Percentiles rank a stretch among this genome's conserved stretches.
Conservation (phyloP, 2,113 vertebrate genomes). For the Anguilla rostrata region DNA sequence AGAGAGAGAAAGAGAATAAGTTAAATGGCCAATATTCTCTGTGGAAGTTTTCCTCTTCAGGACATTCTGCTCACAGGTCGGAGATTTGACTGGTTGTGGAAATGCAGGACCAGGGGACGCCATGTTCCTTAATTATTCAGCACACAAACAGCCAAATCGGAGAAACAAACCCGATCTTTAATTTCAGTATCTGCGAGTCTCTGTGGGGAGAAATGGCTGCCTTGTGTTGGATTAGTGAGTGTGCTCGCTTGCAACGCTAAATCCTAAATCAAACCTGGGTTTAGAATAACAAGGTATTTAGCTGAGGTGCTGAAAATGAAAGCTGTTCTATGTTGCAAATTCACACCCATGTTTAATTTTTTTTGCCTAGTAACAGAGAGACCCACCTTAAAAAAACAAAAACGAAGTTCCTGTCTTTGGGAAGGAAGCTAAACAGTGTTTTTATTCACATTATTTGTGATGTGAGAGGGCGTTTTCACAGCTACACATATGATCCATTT, state of each 20-base stretch:
- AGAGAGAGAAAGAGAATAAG: not conserved
- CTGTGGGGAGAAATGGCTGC: not conserved
- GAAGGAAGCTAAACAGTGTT: not conserved
- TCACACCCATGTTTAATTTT: not conserved
- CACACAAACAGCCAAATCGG: not conserved
- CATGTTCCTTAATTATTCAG: constrained; percentile 9
- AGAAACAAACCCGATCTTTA: not conserved
- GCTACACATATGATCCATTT: not conserved
- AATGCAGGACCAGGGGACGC: not conserved
- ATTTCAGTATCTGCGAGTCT: not conserved
- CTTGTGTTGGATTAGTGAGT: not conserved
- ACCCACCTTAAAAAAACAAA: not conserved
- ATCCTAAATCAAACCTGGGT: not conserved
- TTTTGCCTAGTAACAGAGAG: not conserved
- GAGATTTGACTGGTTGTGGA: not conserved
- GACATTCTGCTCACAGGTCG: not conserved
- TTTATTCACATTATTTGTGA: not conserved
- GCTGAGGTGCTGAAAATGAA: not conserved
- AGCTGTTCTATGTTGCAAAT: not conserved
- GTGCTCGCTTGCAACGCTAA: not conserved
- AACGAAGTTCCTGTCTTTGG: not conserved
- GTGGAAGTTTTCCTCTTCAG: not conserved
- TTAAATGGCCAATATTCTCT: not conserved
- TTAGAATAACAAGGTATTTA: constrained; percentile 3
- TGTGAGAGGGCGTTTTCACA: not conserved